A percentile compares a stretch with the other conserved stretches of the same genome.
Evolutionary conservation across 2,797 vertebrate genomes (phyloP).

Genomic region (Phaenicophaeus curvirostris): DNA sequence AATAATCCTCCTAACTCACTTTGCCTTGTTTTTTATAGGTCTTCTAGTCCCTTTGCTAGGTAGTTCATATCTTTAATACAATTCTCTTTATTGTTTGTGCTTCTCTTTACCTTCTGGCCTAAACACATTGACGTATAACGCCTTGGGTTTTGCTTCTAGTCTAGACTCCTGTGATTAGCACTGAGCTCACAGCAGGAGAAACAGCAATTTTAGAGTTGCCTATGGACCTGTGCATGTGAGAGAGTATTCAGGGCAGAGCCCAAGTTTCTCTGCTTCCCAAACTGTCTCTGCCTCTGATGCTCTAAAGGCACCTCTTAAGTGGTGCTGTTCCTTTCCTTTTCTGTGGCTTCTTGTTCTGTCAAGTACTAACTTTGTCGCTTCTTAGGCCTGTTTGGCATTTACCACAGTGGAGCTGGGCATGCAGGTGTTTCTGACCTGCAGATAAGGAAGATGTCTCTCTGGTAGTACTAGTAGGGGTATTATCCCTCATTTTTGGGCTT

Average conservation of each 20-base stretch:
- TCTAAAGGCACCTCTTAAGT: not conserved
- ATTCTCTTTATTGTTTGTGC: conserved; percentile 62
- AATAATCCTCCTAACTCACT: conserved; percentile 62
- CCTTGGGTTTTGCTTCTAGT: not conserved
- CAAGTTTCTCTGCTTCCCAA: not conserved
- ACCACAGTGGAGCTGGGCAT: not conserved
- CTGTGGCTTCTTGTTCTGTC: not conserved
- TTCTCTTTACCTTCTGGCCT: conserved; percentile 46
- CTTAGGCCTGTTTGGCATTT: not conserved
- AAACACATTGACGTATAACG: not conserved
- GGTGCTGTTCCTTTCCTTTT: not conserved
- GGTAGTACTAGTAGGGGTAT: not conserved
- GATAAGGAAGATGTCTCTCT: not conserved
- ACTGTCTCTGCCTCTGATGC: not conserved
- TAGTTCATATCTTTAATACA: conserved; percentile 61
- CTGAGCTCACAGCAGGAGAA: not conserved
- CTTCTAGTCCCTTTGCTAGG: conserved; percentile 40
- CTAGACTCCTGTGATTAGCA: conserved; percentile 25
- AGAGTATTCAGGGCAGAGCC: not conserved
- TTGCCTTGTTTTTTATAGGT: conserved; percentile 17
- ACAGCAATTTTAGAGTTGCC: not conserved
- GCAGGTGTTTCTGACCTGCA: not conserved
- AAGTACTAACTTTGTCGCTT: not conserved
- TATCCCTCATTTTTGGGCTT: not conserved
- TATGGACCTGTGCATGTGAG: not conserved